These are phyloP conservation scores for Saccostrea glomerata DNA, from an alignment of 1,140 invertebrate species.

Conservation along the genomic window DNA sequence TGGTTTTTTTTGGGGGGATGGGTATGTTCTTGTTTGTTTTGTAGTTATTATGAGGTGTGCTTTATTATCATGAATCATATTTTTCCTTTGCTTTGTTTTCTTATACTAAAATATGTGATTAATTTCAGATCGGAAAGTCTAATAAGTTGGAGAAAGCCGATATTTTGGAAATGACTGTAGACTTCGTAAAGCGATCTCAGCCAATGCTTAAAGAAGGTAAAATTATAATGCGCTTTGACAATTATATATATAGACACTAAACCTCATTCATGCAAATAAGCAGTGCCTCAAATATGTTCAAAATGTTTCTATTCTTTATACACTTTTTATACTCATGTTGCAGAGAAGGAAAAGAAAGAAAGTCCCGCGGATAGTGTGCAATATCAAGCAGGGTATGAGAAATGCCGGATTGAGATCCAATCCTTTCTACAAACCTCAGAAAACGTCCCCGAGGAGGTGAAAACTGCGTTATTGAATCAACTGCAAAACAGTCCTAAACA, in stretches of 20 bases:
- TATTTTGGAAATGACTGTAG: slow-evolving; percentile 70
- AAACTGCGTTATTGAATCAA: slow-evolving; percentile 18
- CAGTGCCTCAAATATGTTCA: neutral
- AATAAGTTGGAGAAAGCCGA: slow-evolving; percentile 69
- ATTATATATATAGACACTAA: neutral
- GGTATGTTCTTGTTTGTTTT: too few species aligned
- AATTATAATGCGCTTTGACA: neutral
- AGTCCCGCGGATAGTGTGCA: neutral
- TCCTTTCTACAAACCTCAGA: slow-evolving; percentile 32
- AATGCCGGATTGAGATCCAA: slow-evolving; percentile 46
- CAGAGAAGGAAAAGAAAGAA: neutral
- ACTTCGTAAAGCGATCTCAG: slow-evolving; percentile 61
- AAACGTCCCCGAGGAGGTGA: slow-evolving; percentile 22
- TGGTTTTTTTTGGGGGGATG: too few species aligned
- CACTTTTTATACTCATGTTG: neutral
- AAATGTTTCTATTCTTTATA: neutral
- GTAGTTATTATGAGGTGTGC: too few species aligned
- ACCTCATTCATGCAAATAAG: neutral
- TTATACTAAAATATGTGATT: neutral
- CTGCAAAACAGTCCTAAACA: neutral
- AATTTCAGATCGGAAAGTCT: slow-evolving; percentile 59
- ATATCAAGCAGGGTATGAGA: slow-evolving; percentile 44
- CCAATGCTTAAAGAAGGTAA: slow-evolving; percentile 20
- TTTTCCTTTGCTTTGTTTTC: too few species aligned
- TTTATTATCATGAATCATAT: too few species aligned